Evolutionary conservation across 2,888 invertebrate genomes (phyloP).

Genomic region (Protodeltote pygarga): DNA sequence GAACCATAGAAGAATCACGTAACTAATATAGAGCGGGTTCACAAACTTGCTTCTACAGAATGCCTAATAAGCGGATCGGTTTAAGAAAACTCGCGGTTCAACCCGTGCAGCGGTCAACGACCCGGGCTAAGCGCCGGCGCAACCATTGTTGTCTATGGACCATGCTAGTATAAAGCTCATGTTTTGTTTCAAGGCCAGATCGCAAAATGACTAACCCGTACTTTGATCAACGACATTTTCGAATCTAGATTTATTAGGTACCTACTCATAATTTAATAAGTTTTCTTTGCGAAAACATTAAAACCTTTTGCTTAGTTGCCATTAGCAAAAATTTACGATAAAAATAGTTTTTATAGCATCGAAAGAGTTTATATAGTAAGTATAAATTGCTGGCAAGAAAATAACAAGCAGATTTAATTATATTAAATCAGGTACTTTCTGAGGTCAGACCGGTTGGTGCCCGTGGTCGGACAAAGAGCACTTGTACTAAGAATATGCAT

Average conservation of each 20-base stretch:
- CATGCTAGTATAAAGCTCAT: constrained; percentile 58
- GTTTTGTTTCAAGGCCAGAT: constrained; percentile 67
- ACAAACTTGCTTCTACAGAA: constrained; percentile 66
- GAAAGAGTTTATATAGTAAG: neutral
- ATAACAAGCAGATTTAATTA: constrained; percentile 36
- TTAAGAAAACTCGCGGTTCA: constrained; percentile 82
- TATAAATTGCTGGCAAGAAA: constrained; percentile 10
- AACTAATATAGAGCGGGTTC: constrained; percentile 61
- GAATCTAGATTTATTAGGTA: no score
- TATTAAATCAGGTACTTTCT: constrained; percentile 48
- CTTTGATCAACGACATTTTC: constrained; percentile 17
- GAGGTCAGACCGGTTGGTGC: constrained; percentile 42
- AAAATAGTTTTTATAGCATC: neutral
- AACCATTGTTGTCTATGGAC: constrained; percentile 79
- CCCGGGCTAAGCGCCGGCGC: constrained; percentile 77
- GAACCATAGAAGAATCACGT: constrained; percentile 46
- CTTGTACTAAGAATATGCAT: constrained; percentile 44
- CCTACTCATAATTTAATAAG: no score
- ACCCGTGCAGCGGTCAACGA: constrained; percentile 76
- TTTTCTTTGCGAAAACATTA: no score
- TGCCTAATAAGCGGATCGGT: constrained; percentile 82
- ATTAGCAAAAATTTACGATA: neutral
- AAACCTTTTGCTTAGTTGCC: no score
- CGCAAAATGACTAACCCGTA: constrained; percentile 46
- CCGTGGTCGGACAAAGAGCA: constrained; percentile 42